Evolutionary conservation across 2,888 invertebrate genomes (phyloP), one percentile per base, ranked within the genome.

Genomic region (Yponomeuta sedellus): DNA sequence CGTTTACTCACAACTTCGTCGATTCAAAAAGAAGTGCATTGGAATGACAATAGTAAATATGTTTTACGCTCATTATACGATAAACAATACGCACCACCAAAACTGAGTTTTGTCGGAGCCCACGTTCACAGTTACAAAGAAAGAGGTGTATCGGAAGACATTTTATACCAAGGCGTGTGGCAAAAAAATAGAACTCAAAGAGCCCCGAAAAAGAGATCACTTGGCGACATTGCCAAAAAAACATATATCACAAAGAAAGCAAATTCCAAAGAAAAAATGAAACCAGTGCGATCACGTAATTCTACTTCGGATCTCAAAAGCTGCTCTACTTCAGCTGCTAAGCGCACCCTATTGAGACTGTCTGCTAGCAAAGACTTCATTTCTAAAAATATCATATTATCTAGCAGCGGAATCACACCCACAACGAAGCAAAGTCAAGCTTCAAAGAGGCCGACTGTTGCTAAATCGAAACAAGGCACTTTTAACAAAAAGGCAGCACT

Each of bases 91-190:
- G 44, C 44, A 52, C 25, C 61, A 65, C 70, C 68, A 1, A 73
- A 75, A 19, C 74, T 91, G 58, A 76, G 79, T 66, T 81, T 77
- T 71, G 88, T 88, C 57, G 86, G 83, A 28, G 77, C 88, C 22
- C 80, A 86, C 70, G 76, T 90, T n/a, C 85, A 89, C 67, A 88
- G 88, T 71, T 90, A 81, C 67, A 86, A 74, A 72, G 80, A 86
- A 59, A 83, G 75, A 71, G 73, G 79, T 69, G 69, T 74, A 12
- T 84, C 79, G 34, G 84, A 88, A 72, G 90, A 91, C 71, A 77
- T 90, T 28, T 73, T 89, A n/a, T 91, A 77, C 70, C 88, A 87
- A 76, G 89, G 90, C 63, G 77, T 84, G 66, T 90, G 89, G 90
- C 83, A 87, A 70, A 74, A 72, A 64, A 71, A 73, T 56, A 77